These are phyloP conservation scores for Gouania willdenowi DNA, from an alignment of 2,797 vertebrate genomes.

Conservation along the genomic window DNA sequence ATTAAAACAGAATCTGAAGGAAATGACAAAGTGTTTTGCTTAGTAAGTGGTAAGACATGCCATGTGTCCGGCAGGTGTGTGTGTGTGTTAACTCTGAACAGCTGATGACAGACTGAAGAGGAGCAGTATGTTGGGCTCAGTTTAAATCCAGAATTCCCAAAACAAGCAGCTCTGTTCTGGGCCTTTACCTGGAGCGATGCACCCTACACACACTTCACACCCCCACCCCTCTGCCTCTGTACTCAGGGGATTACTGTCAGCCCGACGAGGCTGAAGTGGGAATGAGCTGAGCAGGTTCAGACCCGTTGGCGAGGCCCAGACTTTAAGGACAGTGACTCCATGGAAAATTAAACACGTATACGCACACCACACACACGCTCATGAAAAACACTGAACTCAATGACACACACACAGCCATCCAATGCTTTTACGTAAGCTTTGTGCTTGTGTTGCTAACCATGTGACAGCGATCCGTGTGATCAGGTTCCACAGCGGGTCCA, in stretches of 20 bases:
- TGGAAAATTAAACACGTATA: slow-evolving; percentile 76
- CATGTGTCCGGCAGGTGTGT: slow-evolving; percentile 43
- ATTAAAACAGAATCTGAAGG: too few species aligned
- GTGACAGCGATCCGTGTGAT: slow-evolving; percentile 51
- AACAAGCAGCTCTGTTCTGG: slow-evolving; percentile 23
- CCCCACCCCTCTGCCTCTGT: slow-evolving; percentile 48
- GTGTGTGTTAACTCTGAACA: slow-evolving; percentile 43
- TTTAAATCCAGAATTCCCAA: slow-evolving; percentile 21
- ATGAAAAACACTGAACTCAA: slow-evolving; percentile 66
- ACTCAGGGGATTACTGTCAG: slow-evolving; percentile 70
- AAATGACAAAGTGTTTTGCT: too few species aligned
- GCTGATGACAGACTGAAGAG: slow-evolving; percentile 3
- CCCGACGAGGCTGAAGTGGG: slow-evolving; percentile 51
- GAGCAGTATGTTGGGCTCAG: slow-evolving; percentile 11
- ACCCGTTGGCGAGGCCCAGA: slow-evolving; percentile 69
- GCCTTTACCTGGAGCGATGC: slow-evolving; percentile 32
- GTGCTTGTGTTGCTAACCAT: slow-evolving; percentile 32
- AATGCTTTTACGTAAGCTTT: slow-evolving; percentile 49
- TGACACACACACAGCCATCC: slow-evolving; percentile 53
- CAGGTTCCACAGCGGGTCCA: slow-evolving; percentile 43
- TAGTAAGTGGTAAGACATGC: slow-evolving; percentile 40
- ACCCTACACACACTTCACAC: slow-evolving; percentile 14
- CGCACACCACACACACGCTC: slow-evolving; percentile 55
- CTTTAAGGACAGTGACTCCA: slow-evolving; percentile 69
- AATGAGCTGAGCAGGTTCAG: slow-evolving; percentile 68